Base-by-base conservation (phyloP, 2,888 invertebrate genomes). In the Orthosia cruda region DNA sequence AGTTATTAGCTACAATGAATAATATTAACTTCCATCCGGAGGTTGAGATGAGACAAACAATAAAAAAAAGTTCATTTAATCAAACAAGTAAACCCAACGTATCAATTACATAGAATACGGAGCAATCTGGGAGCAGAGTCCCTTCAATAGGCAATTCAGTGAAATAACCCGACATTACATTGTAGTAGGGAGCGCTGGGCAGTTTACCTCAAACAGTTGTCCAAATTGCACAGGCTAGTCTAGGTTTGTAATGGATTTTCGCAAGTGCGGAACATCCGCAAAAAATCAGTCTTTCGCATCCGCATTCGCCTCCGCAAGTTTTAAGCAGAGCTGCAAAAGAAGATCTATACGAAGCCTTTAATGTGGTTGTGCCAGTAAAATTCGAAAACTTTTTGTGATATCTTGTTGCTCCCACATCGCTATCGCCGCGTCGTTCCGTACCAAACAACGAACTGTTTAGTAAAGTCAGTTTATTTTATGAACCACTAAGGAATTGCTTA, bases 121-220 rank as follows among this genome's bases (percentile, higher is more conserved):
- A 76, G 67, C 80, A 84, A 87, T 90, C 88, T 85, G 80, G 71
- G 45, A 73, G 57, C 83, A 71, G 86, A 88, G 86, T 89, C 89
- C 72, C 77, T 85, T 86, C 81, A 87, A 90, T 89, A 81, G 88
- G 85, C 85, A 86, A 87, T 91, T 83, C 81, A 68, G 80, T 73
- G 75, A 74, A 84, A 86, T 83, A 75, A 83, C 76, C 72, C 72
- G 80, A 87, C 87, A 90, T 91, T 88, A 90, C 89, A 74, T 26
- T 67, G 74, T 86, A 84, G 85, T 83, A 86, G 83, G 84, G 79
- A 82, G 81, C 80, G 75, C 85, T 88, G 89, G 76, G 80, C 78
- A 86, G 80, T 84, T 91, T 89, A 89, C 88, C 89, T 89, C 87
- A 87, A 88, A 89, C 88, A 88, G 84, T 88, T 88, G 81, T 67